phyloP scores from a whole-genome alignment of 64 coral and sea anemone genomes.

The Pachyseris speciosa region DNA sequence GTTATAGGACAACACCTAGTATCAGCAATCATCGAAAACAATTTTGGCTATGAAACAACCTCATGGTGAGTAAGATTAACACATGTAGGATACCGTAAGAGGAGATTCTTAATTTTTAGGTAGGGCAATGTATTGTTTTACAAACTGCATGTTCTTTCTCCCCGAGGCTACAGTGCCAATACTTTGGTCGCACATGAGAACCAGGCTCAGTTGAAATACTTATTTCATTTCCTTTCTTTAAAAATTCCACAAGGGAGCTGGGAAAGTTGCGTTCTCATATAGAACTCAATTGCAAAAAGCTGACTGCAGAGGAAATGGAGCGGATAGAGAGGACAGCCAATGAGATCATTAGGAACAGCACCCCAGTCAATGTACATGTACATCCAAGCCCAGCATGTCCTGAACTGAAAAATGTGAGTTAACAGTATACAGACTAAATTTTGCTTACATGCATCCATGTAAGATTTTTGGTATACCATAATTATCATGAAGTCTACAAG shows the following conservation, averaged over 20 bases:
- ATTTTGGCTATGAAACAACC: slow-evolving; percentile 92
- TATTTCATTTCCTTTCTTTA: neutral
- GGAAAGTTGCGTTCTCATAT: slow-evolving; percentile 85
- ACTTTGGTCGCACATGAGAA: neutral
- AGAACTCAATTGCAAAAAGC: slow-evolving; percentile 80
- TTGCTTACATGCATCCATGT: too few relatives aligned
- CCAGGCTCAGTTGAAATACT: neutral
- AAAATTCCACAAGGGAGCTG: slow-evolving; percentile 72
- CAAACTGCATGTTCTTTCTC: too few relatives aligned
- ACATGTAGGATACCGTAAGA: too few relatives aligned
- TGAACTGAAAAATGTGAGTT: slow-evolving; percentile 74
- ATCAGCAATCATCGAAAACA: slow-evolving; percentile 93
- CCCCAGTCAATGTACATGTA: slow-evolving; percentile 90
- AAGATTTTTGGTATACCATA: too few relatives aligned
- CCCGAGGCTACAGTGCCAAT: too few relatives aligned
- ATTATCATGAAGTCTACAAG: too few relatives aligned
- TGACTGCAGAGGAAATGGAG: slow-evolving; percentile 83
- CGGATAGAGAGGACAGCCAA: slow-evolving; percentile 90
- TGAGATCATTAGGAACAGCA: slow-evolving; percentile 80
- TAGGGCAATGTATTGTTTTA: too few relatives aligned
- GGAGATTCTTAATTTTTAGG: too few relatives aligned
- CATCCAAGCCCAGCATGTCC: slow-evolving; percentile 68
- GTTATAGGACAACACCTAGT: slow-evolving; percentile 89
- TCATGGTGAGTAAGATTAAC: slow-evolving; percentile 79
- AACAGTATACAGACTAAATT: too few relatives aligned